Base-by-base conservation (phyloP, 30 jellyfish, hydroid and myxozoan genomes). In the Catostylus mosaicus region DNA sequence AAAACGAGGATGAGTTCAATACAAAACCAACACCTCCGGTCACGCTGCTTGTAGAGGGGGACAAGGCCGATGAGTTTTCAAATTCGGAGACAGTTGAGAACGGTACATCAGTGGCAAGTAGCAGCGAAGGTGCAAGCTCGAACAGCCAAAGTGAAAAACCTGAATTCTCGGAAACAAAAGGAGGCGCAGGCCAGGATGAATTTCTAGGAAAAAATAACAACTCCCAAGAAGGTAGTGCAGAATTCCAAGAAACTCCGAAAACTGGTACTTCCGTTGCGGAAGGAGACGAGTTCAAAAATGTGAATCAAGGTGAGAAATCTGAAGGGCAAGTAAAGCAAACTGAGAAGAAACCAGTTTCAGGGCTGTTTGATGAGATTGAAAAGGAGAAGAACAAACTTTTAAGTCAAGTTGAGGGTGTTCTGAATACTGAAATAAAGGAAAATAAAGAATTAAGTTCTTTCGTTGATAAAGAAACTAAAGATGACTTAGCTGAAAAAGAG, bases 361-460 rank as follows among this genome's bases (percentile, higher is more conserved):
- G 63, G 24, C 9, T 34, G 23, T 34, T 54, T 19, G 40, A 36
- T 30, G 65, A 33, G 10, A 75, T 60, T 33, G 66, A 54, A 29
- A 38, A 60, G 29, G 77, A 60, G 66, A 75, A 60, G 22, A 26
- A 54, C 16, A 52, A 60, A 5, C 57, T 54, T 10, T 75, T 60
- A 45, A 22, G 36, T 7, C 29, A 54, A 37, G 87, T 27, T 5
- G 62, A 75, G 29, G 37, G 65, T 22, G 43, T 54, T 54, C 34
- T 54, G 11, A 38, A 33, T 27, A 56, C 35, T 22, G 77, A 31
- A 10, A 27, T 19, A 9, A 54, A 32, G 30, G 87, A 60, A 30
- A 51, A 23, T 32, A 19, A 56, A 8, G 87, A 75, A 23, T 54
- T 52, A 33, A 37, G 54, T 16, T 34, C 73, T 9, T 30, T 48